Conservation (phyloP, 2,113 vertebrate genomes). For the Anser brachyrhynchus region DNA sequence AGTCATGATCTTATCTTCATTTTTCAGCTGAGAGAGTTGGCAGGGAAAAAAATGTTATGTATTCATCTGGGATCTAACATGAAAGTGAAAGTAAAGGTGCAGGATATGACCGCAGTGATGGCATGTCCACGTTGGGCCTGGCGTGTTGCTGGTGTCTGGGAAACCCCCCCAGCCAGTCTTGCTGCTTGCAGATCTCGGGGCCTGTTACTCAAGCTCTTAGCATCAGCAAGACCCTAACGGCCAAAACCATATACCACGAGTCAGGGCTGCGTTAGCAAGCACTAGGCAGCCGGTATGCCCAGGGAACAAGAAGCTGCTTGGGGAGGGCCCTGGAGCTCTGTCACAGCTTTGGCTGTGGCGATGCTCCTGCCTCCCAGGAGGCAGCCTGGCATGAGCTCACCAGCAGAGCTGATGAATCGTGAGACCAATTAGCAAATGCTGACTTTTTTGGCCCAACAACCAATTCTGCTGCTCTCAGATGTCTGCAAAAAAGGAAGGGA, state of each 20-base stretch:
- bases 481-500: neutral
- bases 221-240: accelerated
- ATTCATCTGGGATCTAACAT: neutral
- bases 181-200: too few species aligned
- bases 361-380: neutral
- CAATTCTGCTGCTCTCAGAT: neutral
- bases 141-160: accelerated
- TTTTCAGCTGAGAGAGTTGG: neutral
- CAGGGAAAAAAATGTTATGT: neutral
- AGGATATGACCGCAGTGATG: neutral
- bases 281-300: accelerated
- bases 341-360: neutral
- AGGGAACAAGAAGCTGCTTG: neutral
- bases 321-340: neutral
- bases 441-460: neutral
- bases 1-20: neutral
- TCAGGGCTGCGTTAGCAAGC: neutral
- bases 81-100: slow-evolving; percentile 11
- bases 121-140: accelerated
- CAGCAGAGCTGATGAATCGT: neutral
- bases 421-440: neutral
- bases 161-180: neutral
- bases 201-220: neutral
- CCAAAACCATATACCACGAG: accelerated
- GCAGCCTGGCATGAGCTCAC: neutral